Conservation (phyloP, 2,797 vertebrate genomes). For the Urocyon cinereoargenteus region DNA sequence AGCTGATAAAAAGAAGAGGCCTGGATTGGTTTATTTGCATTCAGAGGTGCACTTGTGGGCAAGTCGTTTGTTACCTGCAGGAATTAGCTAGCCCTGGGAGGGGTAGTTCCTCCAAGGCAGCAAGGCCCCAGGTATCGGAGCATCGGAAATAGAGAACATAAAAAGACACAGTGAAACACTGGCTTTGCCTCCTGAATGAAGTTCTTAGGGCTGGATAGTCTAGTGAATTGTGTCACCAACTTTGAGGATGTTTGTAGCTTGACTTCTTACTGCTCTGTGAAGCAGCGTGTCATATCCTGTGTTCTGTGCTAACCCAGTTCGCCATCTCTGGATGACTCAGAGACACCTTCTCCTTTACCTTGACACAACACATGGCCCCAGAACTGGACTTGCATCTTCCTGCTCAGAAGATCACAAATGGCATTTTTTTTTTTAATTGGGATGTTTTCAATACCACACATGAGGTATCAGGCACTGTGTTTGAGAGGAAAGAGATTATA, state of each 20-base stretch:
- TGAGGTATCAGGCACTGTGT: background rate
- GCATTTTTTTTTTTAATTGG: background rate
- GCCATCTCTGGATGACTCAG: background rate
- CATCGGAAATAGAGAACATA: background rate
- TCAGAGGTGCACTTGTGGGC: background rate
- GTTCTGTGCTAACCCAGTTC: background rate
- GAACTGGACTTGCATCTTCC: background rate
- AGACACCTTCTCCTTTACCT: background rate
- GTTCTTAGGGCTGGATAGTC: background rate
- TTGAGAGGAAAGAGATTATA: slow-evolving; percentile 42
- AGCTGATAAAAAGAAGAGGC: background rate
- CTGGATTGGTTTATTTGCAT: background rate
- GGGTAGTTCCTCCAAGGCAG: background rate
- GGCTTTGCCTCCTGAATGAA: background rate
- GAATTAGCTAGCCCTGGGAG: background rate
- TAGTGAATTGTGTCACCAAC: background rate
- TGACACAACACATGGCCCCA: background rate
- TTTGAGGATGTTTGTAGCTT: background rate
- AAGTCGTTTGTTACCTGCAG: background rate
- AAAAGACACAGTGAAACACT: background rate
- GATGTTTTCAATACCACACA: slow-evolving; percentile 47
- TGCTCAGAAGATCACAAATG: background rate
- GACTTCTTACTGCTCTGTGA: background rate
- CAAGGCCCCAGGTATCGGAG: background rate
- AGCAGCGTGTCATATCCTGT: background rate